Percentiles rank a stretch among this genome's conserved stretches.
phyloP scores from a whole-genome alignment of 2,797 vertebrate species.

The Tolypeutes matacus region DNA sequence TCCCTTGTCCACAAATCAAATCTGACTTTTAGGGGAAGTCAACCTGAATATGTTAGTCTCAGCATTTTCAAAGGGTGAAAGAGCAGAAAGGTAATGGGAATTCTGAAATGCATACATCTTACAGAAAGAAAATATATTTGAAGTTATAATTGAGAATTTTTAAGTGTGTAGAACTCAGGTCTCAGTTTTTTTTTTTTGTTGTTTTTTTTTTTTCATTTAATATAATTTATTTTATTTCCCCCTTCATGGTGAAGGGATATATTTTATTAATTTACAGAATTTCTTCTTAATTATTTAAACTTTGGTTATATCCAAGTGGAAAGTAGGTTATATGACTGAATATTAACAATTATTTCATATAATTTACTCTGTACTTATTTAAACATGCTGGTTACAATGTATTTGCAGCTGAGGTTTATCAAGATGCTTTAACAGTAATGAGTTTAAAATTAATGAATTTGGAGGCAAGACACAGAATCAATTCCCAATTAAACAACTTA shows the following conservation, averaged over 20 bases:
- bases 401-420: too few species aligned
- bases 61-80: background rate
- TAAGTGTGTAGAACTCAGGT: too few species aligned
- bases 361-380: background rate
- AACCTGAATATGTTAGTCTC: background rate
- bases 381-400: background rate
- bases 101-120: too few species aligned
- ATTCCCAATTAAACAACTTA: background rate
- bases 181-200: too few species aligned
- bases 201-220: background rate
- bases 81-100: background rate
- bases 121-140: too few species aligned
- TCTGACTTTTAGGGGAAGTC: too few species aligned
- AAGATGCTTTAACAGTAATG: background rate
- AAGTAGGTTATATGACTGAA: background rate
- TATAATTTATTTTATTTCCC: background rate
- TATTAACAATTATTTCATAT: background rate
- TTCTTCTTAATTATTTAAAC: background rate
- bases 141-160: too few species aligned
- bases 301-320: background rate
- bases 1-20: background rate
- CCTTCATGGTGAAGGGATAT: background rate
- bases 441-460: background rate
- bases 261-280: background rate
- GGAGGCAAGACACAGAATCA: background rate